phyloP scores from a whole-genome alignment of 2,113 vertebrate species.

The Antennarius striatus region DNA sequence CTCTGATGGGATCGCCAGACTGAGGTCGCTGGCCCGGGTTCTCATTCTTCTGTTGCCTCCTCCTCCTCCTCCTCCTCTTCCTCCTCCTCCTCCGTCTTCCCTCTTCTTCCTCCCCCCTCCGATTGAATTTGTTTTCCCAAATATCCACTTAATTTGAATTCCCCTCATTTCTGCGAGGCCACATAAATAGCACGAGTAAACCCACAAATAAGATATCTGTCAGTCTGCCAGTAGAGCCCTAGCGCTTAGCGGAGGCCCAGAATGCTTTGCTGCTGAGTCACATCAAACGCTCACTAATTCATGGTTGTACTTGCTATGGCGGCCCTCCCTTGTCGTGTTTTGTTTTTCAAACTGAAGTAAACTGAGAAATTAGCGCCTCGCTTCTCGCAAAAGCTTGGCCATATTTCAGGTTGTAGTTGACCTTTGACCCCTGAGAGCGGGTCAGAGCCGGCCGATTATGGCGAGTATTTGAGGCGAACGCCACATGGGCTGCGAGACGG shows the following conservation, averaged over 20 bases:
- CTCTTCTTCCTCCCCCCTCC: constrained; percentile 6
- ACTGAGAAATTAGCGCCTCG: constrained; percentile 39
- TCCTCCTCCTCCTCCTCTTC: too few species aligned
- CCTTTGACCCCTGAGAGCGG: constrained; percentile 59
- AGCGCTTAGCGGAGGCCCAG: not conserved
- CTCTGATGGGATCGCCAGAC: constrained; percentile 59
- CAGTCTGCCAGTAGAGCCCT: constrained; percentile 2
- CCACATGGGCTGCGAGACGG: constrained; percentile 47
- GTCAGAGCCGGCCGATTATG: constrained; percentile 62
- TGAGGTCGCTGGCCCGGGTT: constrained; percentile 22
- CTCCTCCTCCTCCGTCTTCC: constrained; percentile 17
- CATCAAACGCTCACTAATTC: constrained; percentile 36
- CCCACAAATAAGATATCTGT: constrained; percentile 33
- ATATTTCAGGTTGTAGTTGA: constrained; percentile 73
- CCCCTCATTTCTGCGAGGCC: constrained; percentile 19
- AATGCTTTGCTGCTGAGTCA: constrained; percentile 36
- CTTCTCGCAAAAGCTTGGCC: constrained; percentile 40
- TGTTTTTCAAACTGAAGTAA: constrained; percentile 49
- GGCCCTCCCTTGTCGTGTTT: constrained; percentile 36
- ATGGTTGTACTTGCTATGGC: constrained; percentile 4
- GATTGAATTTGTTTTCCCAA: constrained; percentile 41
- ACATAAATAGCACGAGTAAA: constrained; percentile 13
- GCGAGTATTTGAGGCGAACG: constrained; percentile 53
- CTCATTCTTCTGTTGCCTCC: not conserved
- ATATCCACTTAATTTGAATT: constrained; percentile 27